A percentile compares a stretch with the other conserved stretches of the same genome.
phyloP scores from a whole-genome alignment of 2,888 invertebrate genomes.

The Morpho deidamia region DNA sequence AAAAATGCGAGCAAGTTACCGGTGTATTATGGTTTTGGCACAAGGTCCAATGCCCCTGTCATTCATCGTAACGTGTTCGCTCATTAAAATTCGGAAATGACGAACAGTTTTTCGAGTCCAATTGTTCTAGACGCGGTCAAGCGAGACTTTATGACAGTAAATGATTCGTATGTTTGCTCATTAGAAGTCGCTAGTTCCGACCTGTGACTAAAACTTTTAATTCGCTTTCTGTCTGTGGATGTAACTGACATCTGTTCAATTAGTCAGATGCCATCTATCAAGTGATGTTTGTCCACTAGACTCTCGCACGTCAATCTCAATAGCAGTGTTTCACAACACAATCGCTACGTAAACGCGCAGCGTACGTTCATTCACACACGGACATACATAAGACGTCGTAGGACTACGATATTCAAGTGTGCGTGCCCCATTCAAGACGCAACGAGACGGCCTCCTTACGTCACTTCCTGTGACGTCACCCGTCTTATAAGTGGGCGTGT shows the following conservation, averaged over 20 bases:
- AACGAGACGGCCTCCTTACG: conserved; percentile 51
- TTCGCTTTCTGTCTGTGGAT: conserved; percentile 41
- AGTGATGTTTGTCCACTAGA: conserved; percentile 49
- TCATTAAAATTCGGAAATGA: conserved; percentile 75
- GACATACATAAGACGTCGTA: conserved; percentile 34
- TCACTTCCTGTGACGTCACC: conserved; percentile 66
- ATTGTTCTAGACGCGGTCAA: conserved; percentile 58
- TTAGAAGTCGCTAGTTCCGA: conserved; percentile 42
- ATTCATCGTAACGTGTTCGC: conserved; percentile 51
- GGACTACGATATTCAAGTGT: conserved; percentile 34
- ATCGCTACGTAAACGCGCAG: conserved; percentile 44
- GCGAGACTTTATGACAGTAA: conserved; percentile 54
- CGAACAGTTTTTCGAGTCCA: conserved; percentile 59
- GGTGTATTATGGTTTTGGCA: conserved; percentile 61
- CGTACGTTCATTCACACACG: conserved; percentile 66
- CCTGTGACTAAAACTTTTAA: conserved; percentile 39
- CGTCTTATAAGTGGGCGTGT: conserved; percentile 68
- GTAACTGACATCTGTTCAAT: conserved; percentile 58
- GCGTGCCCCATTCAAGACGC: conserved; percentile 65
- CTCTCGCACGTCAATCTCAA: conserved; percentile 56
- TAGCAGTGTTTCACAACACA: conserved; percentile 45
- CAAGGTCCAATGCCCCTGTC: conserved; percentile 65
- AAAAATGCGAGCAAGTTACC: conserved; percentile 27
- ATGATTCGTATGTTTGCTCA: conserved; percentile 42
- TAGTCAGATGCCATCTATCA: conserved; percentile 46